phyloP scores from a whole-genome alignment of 2,888 invertebrate genomes.

The Lutraria lutraria region DNA sequence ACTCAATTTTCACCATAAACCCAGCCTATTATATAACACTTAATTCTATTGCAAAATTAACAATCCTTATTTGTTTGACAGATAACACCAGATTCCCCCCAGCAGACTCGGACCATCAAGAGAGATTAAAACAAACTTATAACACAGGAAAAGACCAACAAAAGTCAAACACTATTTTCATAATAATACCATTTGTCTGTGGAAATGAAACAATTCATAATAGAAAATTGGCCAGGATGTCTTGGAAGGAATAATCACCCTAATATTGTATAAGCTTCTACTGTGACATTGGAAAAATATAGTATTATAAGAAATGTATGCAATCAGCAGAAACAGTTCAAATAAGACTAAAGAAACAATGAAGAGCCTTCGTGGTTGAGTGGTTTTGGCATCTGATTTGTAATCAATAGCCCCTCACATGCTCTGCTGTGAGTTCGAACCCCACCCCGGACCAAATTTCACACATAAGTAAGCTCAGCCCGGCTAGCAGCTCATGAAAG shows the following conservation, averaged over 20 bases:
- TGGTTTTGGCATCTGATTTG: no score
- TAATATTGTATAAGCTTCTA: background rate
- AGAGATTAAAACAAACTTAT: slow-evolving; percentile 5
- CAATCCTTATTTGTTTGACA: background rate
- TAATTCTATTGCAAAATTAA: background rate
- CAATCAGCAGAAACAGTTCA: no score
- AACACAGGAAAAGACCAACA: background rate
- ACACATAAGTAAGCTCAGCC: no score
- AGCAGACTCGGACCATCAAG: background rate
- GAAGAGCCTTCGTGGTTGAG: no score
- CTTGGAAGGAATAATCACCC: background rate
- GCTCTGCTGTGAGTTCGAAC: no score
- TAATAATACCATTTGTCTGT: background rate
- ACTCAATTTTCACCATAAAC: background rate
- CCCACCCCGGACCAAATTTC: no score
- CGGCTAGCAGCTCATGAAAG: no score
- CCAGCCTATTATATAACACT: background rate
- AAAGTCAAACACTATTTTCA: background rate
- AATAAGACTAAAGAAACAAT: no score
- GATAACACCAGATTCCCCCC: background rate
- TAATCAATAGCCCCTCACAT: no score
- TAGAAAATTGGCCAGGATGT: background rate
- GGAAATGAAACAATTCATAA: background rate
- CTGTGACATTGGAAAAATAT: no score
- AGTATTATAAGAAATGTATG: no score